phyloP scores from a whole-genome alignment of 2,888 invertebrate genomes.

The Aspidapion aeneum region DNA sequence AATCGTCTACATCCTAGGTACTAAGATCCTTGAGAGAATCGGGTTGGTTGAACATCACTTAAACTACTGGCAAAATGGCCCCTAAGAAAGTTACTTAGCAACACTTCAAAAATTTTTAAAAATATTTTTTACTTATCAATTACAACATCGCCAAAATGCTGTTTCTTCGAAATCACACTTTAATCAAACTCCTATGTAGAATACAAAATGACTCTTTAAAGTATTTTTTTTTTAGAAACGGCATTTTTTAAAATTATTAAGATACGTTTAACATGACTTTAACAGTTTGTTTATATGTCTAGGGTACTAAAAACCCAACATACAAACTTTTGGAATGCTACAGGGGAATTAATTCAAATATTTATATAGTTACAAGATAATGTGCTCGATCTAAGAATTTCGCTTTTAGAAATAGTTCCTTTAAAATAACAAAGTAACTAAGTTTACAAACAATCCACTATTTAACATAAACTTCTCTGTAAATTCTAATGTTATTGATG shows the following conservation, averaged over 20 bases:
- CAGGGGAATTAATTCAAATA: not conserved
- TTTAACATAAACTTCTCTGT: too few relatives aligned
- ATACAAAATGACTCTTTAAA: not conserved
- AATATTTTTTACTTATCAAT: not conserved
- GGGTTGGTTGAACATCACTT: too few relatives aligned
- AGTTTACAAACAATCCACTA: too few relatives aligned
- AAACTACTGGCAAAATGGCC: not conserved
- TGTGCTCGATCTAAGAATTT: too few relatives aligned
- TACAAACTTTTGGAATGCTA: not conserved
- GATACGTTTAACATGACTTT: not conserved
- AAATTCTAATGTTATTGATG: too few relatives aligned
- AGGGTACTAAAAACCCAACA: not conserved
- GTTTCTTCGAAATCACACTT: not conserved
- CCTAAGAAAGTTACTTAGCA: not conserved
- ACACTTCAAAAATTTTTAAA: not conserved
- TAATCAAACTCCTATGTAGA: too few relatives aligned
- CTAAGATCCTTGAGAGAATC: too few relatives aligned
- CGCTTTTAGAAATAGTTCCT: too few relatives aligned
- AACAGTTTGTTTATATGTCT: not conserved
- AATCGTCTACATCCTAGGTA: too few relatives aligned
- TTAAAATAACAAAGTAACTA: too few relatives aligned
- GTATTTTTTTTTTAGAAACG: not conserved
- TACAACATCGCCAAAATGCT: not conserved
- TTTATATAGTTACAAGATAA: not conserved
- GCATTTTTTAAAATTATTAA: not conserved